Conservation (phyloP, 2,797 vertebrate genomes). For the Semaprochilodus insignis region DNA sequence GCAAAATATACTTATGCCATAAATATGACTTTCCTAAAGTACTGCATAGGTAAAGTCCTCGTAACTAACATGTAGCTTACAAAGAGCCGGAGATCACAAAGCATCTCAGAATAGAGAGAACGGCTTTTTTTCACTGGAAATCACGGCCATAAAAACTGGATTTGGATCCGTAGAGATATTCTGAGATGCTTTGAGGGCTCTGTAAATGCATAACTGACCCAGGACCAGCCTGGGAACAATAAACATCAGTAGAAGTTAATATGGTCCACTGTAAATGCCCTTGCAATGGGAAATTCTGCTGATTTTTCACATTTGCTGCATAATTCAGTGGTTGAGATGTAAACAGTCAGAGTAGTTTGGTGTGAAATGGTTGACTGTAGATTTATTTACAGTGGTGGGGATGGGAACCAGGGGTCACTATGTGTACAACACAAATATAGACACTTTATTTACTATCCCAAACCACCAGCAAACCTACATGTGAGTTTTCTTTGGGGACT, state of each 20-base stretch:
- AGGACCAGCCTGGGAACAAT: constrained; percentile 21
- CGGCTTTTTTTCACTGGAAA: background rate
- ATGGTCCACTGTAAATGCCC: background rate
- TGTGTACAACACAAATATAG: too few species aligned
- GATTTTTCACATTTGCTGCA: background rate
- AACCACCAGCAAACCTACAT: too few species aligned
- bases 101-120: background rate
- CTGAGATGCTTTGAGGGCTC: background rate
- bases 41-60: background rate
- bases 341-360: background rate
- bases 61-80: background rate
- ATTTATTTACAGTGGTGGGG: background rate
- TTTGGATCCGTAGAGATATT: background rate
- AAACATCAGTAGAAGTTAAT: background rate
- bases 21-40: background rate
- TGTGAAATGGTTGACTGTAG: background rate
- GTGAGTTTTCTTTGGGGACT: too few species aligned
- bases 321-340: background rate
- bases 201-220: background rate
- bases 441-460: too few species aligned
- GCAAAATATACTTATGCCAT: background rate
- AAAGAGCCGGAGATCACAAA: background rate
- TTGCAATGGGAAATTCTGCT: background rate
- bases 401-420: too few species aligned
- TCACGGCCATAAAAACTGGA: background rate